Percentiles rank a stretch among this genome's conserved stretches.
Evolutionary conservation across 1,140 invertebrate genomes (phyloP).

Genomic region (Sycophila sp.): DNA sequence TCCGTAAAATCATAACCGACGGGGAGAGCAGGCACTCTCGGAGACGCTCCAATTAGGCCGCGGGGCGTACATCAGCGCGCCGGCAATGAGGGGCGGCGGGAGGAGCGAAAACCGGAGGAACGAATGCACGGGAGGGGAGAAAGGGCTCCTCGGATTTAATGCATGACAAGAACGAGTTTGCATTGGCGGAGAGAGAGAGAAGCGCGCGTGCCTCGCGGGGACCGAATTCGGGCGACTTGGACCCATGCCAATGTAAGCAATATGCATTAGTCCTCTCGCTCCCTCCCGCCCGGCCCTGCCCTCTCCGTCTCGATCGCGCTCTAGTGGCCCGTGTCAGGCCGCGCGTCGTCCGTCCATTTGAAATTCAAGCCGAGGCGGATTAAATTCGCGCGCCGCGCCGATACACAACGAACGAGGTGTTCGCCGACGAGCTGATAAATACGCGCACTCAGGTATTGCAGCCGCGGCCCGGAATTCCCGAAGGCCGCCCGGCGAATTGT

Average conservation of each 20-base stretch:
- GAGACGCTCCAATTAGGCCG: constrained; percentile 4
- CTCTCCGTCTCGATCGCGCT: background rate
- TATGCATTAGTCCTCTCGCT: constrained; percentile 45
- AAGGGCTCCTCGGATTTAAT: constrained; percentile 32
- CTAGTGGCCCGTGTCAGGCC: too few species aligned
- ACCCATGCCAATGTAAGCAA: constrained; percentile 41
- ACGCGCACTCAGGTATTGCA: too few species aligned
- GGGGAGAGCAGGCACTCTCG: background rate
- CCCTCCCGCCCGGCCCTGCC: background rate
- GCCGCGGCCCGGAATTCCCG: too few species aligned
- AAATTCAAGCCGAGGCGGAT: constrained; percentile 44
- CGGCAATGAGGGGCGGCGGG: background rate
- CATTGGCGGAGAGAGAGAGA: constrained; percentile 36
- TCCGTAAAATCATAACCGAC: constrained; percentile 13
- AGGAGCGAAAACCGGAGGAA: background rate
- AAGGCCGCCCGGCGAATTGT: too few species aligned
- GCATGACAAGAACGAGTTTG: constrained; percentile 41
- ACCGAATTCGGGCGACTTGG: constrained; percentile 28
- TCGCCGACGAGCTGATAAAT: too few species aligned
- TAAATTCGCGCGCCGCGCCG: constrained; percentile 40
- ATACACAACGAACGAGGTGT: too few species aligned
- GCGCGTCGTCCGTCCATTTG: constrained; percentile 25
- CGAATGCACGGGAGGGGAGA: background rate
- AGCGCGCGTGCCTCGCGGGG: constrained; percentile 17
- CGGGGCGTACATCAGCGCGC: background rate